phyloP scores from a whole-genome alignment of 2,797 vertebrate genomes.

The Eulemur mongoz region DNA sequence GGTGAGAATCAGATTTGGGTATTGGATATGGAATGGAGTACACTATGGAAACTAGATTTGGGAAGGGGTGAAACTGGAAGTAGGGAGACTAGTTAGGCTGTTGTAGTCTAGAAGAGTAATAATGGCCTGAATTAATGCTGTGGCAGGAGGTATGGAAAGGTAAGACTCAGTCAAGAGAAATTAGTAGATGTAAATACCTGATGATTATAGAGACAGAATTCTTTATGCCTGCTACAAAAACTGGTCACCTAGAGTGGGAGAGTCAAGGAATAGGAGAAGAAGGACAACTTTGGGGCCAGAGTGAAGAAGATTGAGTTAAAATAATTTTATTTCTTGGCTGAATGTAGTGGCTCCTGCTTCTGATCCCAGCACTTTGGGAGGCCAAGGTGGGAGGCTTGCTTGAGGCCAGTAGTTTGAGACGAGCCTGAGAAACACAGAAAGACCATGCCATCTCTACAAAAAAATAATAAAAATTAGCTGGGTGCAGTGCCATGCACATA shows the following conservation, averaged over 20 bases:
- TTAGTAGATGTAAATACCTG: background rate
- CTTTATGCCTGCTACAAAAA: background rate
- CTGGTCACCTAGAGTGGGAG: background rate
- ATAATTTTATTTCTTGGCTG: background rate
- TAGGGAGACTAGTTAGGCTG: background rate
- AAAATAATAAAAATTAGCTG: background rate
- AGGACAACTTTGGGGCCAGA: background rate
- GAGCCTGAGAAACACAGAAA: background rate
- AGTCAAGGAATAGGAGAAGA: background rate
- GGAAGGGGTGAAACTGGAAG: background rate
- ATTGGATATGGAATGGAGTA: background rate
- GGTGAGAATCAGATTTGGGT: background rate
- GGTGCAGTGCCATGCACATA: background rate
- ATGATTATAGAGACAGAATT: background rate
- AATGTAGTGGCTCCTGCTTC: background rate
- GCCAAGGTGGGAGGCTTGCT: background rate
- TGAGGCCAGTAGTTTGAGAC: background rate
- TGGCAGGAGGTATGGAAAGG: background rate
- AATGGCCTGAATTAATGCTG: background rate
- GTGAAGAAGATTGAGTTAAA: background rate
- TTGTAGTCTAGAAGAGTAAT: background rate
- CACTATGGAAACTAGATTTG: background rate
- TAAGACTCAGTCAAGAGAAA: background rate
- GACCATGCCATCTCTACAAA: background rate
- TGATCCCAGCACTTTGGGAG: background rate